A percentile compares a stretch with the other conserved stretches of the same genome.
Conservation (phyloP, 2,113 vertebrate species). For the Lagopus muta region DNA sequence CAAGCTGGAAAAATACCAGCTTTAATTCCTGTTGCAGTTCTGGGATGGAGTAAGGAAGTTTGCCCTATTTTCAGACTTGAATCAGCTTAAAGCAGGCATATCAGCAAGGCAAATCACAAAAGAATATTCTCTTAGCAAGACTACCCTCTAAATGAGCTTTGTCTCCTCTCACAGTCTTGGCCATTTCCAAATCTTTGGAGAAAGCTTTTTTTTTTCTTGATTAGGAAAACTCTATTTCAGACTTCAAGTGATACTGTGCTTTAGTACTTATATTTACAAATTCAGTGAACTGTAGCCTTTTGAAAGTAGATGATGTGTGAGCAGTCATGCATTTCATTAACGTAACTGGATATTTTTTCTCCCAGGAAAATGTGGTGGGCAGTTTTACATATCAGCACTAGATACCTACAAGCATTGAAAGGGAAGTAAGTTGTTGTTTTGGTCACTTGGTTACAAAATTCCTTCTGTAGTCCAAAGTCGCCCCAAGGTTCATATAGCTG, state of each 20-base stretch:
- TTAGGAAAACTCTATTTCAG: not conserved
- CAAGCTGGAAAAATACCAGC: not conserved
- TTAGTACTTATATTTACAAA: not conserved
- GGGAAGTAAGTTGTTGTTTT: not conserved
- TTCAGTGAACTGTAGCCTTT: not conserved
- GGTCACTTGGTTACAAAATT: not conserved
- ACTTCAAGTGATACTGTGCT: not conserved
- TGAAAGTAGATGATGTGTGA: not conserved
- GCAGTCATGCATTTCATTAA: not conserved
- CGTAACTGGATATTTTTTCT: not conserved
- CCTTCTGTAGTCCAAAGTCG: not conserved
- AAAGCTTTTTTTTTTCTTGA: not conserved
- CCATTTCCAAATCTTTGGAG: not conserved
- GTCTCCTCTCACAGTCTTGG: not conserved
- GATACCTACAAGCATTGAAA: not conserved
- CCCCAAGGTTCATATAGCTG: not conserved
- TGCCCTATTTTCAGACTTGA: not conserved
- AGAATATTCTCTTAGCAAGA: not conserved
- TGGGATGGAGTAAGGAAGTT: not conserved
- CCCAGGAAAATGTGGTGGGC: not conserved
- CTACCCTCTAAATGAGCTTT: not conserved
- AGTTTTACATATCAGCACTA: not conserved
- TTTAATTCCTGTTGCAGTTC: not conserved
- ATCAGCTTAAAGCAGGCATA: not conserved
- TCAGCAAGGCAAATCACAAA: not conserved